Evolutionary conservation across 2,888 invertebrate genomes (phyloP).

Genomic region (Drosophila anceps): DNA sequence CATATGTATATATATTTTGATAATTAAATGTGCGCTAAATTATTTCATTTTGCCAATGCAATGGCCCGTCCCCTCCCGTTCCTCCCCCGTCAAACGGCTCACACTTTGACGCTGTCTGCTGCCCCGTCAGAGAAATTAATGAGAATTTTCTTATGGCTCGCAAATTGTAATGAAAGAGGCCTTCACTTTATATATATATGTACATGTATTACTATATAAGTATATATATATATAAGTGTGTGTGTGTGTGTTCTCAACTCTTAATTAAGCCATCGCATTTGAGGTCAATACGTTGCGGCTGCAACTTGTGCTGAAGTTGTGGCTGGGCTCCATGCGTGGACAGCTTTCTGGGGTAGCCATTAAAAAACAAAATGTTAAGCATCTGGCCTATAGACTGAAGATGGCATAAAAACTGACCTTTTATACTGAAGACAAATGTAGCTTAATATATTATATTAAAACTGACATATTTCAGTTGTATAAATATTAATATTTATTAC

Average conservation of each 20-base stretch:
- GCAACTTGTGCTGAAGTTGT: slow-evolving; percentile 13
- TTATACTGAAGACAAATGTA: neutral
- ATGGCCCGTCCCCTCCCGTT: neutral
- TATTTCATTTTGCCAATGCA: slow-evolving; percentile 47
- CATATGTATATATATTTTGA: slow-evolving; percentile 35
- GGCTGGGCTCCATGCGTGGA: neutral
- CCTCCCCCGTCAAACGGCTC: neutral
- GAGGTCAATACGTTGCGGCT: slow-evolving; percentile 54
- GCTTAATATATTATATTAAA: neutral
- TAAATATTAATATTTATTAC: neutral
- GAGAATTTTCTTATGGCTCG: slow-evolving; percentile 53
- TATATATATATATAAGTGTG: slow-evolving; percentile 6
- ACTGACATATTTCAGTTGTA: neutral
- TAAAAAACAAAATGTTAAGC: neutral
- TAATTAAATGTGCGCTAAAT: slow-evolving; percentile 71
- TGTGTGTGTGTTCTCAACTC: slow-evolving; percentile 30
- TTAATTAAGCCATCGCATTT: slow-evolving; percentile 64
- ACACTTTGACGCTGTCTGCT: slow-evolving; percentile 42
- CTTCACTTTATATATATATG: slow-evolving; percentile 26
- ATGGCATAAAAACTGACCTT: neutral
- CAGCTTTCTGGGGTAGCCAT: slow-evolving; percentile 4
- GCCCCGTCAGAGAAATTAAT: slow-evolving; percentile 47
- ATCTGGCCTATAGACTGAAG: neutral
- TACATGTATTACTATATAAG: slow-evolving; percentile 1
- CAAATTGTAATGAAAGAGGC: slow-evolving; percentile 42